A percentile compares a stretch with the other conserved stretches of the same genome.
phyloP scores from a whole-genome alignment of 2,113 vertebrate genomes.

The Xenopus laevis region DNA sequence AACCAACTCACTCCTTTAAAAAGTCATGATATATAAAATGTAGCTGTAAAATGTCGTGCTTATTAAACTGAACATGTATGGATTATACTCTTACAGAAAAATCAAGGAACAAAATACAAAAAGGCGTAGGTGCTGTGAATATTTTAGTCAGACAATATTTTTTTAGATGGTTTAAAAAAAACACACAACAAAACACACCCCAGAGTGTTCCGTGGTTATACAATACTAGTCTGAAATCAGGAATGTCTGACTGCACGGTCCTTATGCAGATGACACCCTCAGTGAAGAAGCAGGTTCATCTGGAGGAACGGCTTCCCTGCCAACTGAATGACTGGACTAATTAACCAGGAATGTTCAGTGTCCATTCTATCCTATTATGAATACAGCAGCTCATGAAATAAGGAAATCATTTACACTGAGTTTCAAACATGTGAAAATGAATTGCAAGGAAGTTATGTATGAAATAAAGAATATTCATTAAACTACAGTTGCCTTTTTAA shows the following conservation, averaged over 20 bases:
- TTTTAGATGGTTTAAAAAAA: background rate
- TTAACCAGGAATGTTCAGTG: slow-evolving; percentile 62
- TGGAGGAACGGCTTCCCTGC: slow-evolving; percentile 68
- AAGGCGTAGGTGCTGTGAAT: background rate
- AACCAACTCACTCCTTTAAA: too few species aligned
- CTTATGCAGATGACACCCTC: slow-evolving; percentile 52
- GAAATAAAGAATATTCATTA: too few species aligned
- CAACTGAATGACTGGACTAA: slow-evolving; percentile 61
- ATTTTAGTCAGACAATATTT: slow-evolving; percentile 38
- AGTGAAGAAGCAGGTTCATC: slow-evolving; percentile 65
- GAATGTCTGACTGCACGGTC: slow-evolving; percentile 64
- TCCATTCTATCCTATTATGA: slow-evolving; percentile 53
- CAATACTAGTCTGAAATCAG: slow-evolving; percentile 48
- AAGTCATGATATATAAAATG: too few species aligned
- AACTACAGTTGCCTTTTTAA: too few species aligned
- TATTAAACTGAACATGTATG: too few species aligned
- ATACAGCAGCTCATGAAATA: slow-evolving; percentile 51
- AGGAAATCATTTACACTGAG: slow-evolving; percentile 48
- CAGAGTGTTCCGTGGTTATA: slow-evolving; percentile 41
- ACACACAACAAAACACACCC: slow-evolving; percentile 54
- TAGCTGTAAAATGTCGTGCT: too few species aligned
- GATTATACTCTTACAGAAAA: too few species aligned
- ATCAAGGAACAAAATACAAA: too few species aligned
- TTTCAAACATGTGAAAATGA: too few species aligned
- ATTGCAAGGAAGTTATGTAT: too few species aligned